These are phyloP conservation scores for Invenusta paracnida DNA, from an alignment of 2,888 invertebrate species.

Conservation along the genomic window DNA sequence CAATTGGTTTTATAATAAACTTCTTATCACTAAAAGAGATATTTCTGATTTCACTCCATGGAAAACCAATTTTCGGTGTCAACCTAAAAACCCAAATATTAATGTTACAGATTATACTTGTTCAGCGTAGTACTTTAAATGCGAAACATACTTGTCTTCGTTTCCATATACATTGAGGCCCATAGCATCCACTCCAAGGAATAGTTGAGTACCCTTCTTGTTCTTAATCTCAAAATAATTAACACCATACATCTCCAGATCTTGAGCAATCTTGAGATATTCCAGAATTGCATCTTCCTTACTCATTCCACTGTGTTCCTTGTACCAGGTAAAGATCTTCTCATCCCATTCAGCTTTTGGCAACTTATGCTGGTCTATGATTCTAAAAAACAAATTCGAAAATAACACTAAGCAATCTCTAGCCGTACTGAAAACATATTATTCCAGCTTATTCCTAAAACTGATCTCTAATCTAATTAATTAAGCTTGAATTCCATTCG, in stretches of 20 bases:
- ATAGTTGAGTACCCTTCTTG: constrained; percentile 96
- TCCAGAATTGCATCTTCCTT: constrained; percentile 51
- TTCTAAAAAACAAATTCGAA: constrained; percentile 63
- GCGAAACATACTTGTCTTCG: constrained; percentile 77
- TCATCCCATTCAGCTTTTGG: constrained; percentile 97
- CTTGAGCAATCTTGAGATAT: constrained; percentile 58
- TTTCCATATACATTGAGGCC: constrained; percentile 98
- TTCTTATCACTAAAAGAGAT: constrained; percentile 41
- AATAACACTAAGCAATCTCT: too few species aligned
- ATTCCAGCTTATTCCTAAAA: too few species aligned
- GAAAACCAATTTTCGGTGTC: constrained; percentile 41
- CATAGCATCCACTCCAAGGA: constrained; percentile 93
- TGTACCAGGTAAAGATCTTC: constrained; percentile 90
- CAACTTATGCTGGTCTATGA: constrained; percentile 96
- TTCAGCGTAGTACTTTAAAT: background rate
- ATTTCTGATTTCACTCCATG: constrained; percentile 42
- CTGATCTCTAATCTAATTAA: too few species aligned
- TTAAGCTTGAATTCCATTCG: too few species aligned
- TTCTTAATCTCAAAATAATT: constrained; percentile 99
- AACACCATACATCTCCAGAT: constrained; percentile 73
- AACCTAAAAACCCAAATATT: constrained; percentile 24
- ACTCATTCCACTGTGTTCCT: constrained; percentile 68
- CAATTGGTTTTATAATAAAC: constrained; percentile 43
- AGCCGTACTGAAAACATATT: too few species aligned
- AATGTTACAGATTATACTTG: background rate